Percentiles rank a stretch among this genome's conserved stretches.
These are phyloP conservation scores for Mactra quadrangularis DNA, from an alignment of 1,140 invertebrate genomes.

Conservation along the genomic window DNA sequence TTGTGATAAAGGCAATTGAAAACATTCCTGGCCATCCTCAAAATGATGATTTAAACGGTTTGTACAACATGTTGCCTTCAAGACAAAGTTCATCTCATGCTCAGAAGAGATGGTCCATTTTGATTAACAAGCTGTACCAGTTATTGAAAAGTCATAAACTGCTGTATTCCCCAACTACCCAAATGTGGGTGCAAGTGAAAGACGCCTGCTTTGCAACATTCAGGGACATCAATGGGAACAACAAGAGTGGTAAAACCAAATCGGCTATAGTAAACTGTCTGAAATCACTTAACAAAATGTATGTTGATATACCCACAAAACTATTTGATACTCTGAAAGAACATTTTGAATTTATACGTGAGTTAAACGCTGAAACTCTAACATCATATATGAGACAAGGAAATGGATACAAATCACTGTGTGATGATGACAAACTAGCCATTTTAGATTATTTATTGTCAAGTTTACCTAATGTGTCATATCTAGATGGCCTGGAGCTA, in stretches of 20 bases:
- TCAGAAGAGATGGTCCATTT: not conserved
- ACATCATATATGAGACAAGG: not conserved
- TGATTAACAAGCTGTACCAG: not conserved
- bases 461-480: not conserved
- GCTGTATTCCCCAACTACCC: not conserved
- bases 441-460: constrained; percentile 28
- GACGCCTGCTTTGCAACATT: constrained; percentile 15
- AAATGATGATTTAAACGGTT: not conserved
- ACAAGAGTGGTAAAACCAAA: not conserved
- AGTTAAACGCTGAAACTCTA: not conserved
- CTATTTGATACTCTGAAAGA: not conserved
- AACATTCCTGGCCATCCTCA: not conserved
- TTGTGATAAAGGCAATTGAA: constrained; percentile 45
- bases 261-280: not conserved
- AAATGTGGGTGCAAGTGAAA: not conserved
- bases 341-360: not conserved
- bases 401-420: not conserved
- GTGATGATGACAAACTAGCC: not conserved
- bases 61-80: constrained; percentile 51
- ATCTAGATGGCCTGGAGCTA: constrained; percentile 5
- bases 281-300: not conserved
- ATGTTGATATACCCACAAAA: constrained; percentile 1
- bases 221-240: not conserved
- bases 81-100: not conserved
- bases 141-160: not conserved